Conservation (phyloP, 1,140 invertebrate genomes). For the Chionoecetes opilio region DNA sequence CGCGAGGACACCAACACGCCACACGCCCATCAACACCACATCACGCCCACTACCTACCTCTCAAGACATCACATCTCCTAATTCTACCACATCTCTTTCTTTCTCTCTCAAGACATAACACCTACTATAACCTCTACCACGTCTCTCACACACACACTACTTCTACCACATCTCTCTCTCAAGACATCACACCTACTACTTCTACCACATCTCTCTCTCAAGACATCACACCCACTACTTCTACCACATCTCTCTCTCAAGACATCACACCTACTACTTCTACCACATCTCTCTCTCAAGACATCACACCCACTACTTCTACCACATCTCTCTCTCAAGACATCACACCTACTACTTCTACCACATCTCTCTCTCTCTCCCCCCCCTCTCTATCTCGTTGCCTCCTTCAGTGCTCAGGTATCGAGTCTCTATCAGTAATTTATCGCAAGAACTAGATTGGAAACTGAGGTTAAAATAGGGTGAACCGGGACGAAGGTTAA, state of each 20-base stretch:
- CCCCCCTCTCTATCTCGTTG: background rate
- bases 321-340: background rate
- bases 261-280: background rate
- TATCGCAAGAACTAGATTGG: background rate
- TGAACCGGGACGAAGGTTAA: background rate
- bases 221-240: background rate
- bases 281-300: conserved; percentile 3
- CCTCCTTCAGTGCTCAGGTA: background rate
- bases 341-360: background rate
- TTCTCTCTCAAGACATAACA: background rate
- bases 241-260: background rate
- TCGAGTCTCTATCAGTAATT: background rate
- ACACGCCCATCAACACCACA: background rate
- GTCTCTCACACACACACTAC: background rate
- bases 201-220: conserved; percentile 10
- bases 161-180: conserved; percentile 8
- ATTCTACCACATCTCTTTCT: background rate
- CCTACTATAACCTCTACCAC: too few species aligned
- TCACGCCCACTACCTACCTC: background rate
- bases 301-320: background rate
- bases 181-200: background rate
- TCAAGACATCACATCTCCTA: background rate
- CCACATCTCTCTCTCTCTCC: background rate
- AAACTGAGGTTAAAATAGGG: background rate
- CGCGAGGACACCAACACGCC: background rate